A percentile compares a stretch with the other conserved stretches of the same genome.
Conservation (phyloP, 2,888 invertebrate species). For the Nephrotoma guestfalica region DNA sequence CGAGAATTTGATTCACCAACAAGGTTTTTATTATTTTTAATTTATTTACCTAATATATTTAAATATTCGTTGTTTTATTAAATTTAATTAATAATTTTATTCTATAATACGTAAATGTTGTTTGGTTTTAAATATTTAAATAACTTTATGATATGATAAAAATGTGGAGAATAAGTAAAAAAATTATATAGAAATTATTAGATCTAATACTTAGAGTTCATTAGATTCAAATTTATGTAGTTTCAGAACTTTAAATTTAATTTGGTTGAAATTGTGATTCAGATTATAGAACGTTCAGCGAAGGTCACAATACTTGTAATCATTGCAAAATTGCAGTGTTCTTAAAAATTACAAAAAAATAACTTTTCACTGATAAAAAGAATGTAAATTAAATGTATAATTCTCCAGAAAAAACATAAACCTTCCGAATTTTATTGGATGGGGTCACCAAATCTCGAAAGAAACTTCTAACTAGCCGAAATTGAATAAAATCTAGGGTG, state of each 20-base stretch:
- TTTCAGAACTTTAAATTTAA: neutral
- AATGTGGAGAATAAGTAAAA: neutral
- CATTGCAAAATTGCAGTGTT: too few species aligned
- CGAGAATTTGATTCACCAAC: constrained; percentile 19
- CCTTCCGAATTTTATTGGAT: too few species aligned
- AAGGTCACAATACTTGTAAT: too few species aligned
- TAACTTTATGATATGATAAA: neutral
- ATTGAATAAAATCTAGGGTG: too few species aligned
- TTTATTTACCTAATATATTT: neutral
- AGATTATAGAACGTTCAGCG: neutral
- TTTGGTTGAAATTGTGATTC: neutral
- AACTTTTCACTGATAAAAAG: too few species aligned
- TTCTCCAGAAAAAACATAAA: too few species aligned
- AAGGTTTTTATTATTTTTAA: constrained; percentile 23
- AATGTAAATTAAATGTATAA: too few species aligned
- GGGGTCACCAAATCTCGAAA: too few species aligned
- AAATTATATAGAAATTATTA: neutral
- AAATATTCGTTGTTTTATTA: constrained; percentile 1
- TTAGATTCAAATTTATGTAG: neutral
- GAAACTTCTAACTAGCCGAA: too few species aligned
- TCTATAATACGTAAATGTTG: neutral
- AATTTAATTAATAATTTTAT: constrained; percentile 3
- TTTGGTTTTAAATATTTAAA: neutral
- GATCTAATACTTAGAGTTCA: neutral
- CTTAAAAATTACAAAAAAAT: too few species aligned